phyloP scores from a whole-genome alignment of 2,113 vertebrate species.

The Cariama cristata region DNA sequence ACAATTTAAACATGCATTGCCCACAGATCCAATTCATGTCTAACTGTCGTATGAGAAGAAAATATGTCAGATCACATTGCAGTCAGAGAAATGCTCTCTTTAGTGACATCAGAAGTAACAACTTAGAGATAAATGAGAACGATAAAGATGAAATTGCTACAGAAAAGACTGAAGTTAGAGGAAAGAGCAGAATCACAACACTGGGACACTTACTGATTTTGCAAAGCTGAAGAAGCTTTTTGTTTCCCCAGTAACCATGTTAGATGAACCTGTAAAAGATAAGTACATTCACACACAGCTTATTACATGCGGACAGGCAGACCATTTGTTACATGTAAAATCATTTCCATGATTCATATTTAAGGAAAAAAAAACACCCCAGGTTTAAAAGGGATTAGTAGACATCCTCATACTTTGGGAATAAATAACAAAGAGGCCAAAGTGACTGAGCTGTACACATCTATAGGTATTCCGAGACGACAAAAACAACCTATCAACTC shows the following conservation, averaged over 20 bases:
- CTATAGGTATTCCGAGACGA: not conserved
- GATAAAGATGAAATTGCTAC: not conserved
- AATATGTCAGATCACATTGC: not conserved
- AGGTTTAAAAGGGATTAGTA: not conserved
- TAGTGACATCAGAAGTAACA: not conserved
- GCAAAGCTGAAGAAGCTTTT: slow-evolving; percentile 99
- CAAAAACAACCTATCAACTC: not conserved
- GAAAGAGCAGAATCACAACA: not conserved
- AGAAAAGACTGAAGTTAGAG: not conserved
- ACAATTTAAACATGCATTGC: not conserved
- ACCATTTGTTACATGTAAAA: not conserved
- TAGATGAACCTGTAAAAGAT: slow-evolving; percentile 91
- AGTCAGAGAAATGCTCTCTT: not conserved
- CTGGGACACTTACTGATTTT: slow-evolving; percentile 91
- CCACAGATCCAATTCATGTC: not conserved
- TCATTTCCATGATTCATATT: not conserved
- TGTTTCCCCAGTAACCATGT: slow-evolving; percentile 99
- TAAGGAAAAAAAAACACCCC: not conserved
- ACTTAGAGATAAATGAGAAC: not conserved
- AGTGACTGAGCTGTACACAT: not conserved
- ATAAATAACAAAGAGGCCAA: not conserved
- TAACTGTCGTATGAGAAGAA: not conserved
- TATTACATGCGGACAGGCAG: not conserved
- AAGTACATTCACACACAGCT: not conserved
- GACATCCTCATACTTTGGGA: not conserved